Evolutionary conservation across 2,888 invertebrate genomes (phyloP).

Genomic region (Orthosia incerta): DNA sequence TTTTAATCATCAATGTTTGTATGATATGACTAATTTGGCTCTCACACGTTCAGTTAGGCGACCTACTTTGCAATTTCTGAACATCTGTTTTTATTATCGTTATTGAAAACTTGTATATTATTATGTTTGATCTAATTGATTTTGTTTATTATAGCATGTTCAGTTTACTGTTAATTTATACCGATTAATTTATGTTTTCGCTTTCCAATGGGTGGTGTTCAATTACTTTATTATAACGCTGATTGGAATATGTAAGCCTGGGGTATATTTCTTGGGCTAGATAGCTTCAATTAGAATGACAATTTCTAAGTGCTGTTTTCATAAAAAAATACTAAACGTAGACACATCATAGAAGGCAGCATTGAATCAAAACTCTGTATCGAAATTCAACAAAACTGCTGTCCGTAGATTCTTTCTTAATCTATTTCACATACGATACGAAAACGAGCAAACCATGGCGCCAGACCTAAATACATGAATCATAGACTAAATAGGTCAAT

Average conservation of each 20-base stretch:
- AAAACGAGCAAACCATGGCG: conserved; percentile 26
- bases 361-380: not conserved
- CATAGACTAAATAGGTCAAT: conserved; percentile 58
- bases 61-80: conserved; percentile 76
- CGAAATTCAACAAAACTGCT: not conserved
- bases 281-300: conserved; percentile 17
- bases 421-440: conserved; percentile 30
- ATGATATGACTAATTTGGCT: conserved; percentile 72
- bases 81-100: conserved; percentile 76
- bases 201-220: conserved; percentile 55
- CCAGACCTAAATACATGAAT: conserved; percentile 38
- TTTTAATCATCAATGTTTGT: conserved; percentile 64
- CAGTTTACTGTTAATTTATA: conserved; percentile 49
- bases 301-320: conserved; percentile 7
- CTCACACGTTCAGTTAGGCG: conserved; percentile 77
- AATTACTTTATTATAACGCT: conserved; percentile 47
- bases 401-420: conserved; percentile 18
- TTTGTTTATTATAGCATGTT: conserved; percentile 53
- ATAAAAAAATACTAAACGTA: not conserved
- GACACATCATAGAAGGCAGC: not conserved
- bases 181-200: conserved; percentile 46
- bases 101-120: conserved; percentile 38
- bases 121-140: conserved; percentile 56
- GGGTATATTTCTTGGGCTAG: conserved; percentile 27
- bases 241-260: conserved; percentile 40